Evolutionary conservation across 2,888 invertebrate genomes (phyloP), one percentile per base, ranked within the genome.

Genomic region (Athrips mouffetella): DNA sequence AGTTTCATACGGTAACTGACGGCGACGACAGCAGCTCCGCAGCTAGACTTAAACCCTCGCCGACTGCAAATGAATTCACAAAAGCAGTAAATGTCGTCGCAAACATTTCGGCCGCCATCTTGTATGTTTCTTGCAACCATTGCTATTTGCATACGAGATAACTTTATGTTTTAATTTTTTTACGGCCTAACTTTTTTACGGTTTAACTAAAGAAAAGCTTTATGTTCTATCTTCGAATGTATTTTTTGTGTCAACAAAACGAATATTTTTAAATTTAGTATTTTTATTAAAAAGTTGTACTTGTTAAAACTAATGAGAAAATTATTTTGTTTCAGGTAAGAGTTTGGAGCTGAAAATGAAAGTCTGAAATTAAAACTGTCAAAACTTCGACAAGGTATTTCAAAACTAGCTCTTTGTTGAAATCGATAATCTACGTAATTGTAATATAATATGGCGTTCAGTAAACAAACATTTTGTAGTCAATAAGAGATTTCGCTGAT

Each of bases 51-150:
- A 70, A 63, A 57, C 58, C 69, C 64, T 57, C 57, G 59, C 2
- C 62, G 65, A 64, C 65, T 63, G 66, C 62, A 66, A 70, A 68
- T 68, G 67, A 66, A 71, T 69, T 64, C 57, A 53, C 45, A 47
- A 54, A n/a, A 63, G 55, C 57, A 46, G 52, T 41, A 7, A 15
- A 35, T n/a, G 18, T 18, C 21, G 44, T 31, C 31, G 44, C 16
- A 18, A 42, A 42, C 42, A 30, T 42, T 18, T 30, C n/a, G 13
- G 42, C 21, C 15, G 8, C 18, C 16, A 10, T 15, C 5, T 18
- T 11, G 20, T 37, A 21, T 21, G 35, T 15, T 35, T 10, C 20
- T 37, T 20, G 21, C 20, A 37, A 1, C n/a, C 11, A 21, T 21
- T 21, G 37, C 37, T 11, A 37, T 18, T 35, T 35, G 20, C 7